Base-by-base conservation (phyloP, 1,140 invertebrate genomes). In the Euura lappo region DNA sequence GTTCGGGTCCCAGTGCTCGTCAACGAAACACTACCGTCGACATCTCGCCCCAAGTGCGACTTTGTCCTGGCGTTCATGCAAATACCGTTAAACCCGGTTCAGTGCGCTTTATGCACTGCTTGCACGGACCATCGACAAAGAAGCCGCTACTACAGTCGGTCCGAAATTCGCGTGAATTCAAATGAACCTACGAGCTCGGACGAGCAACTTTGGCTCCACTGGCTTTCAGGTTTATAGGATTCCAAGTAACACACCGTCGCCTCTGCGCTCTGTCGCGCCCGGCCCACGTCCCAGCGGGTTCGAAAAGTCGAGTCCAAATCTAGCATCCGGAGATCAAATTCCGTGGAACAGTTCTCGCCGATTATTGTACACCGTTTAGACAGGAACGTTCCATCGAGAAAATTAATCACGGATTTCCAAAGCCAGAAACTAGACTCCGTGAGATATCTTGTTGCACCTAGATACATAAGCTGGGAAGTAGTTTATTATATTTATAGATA, bases 61-160 rank as follows among this genome's bases (percentile, higher is more conserved):
- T 43, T 67, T 45, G 64, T 51, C 64, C 67, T 77, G 73, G 64
- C 76, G 70, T 45, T 71, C 73, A 75, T 77, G 76, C 72, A 75
- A 75, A 77, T 75, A 75, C 70, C 72, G 67, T 75, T 75, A 73
- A 28, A 72, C 70, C 69, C 72, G 60, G 68, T 72, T 75, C 68
- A 65, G 64, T 65, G 73, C 10, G 51, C 71, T 75, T 75, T 68
- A 70, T 47, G 45, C 42, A 70, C 45, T 4, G 69, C n/a, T 42
- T 60, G 51, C 51, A 60, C 13, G 51, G 51, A 60, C 51, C 51
- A 60, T 60, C 51, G 51, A 60, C 51, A 60, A 60, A 60, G 51
- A 60, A 60, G 51, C 51, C 13, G 51, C 51, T 60, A 28, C 28
- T 28, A 60, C 51, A 60, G 51, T 60, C 13, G 51, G 51, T 60